Percentiles rank a stretch among this genome's conserved stretches.
Evolutionary conservation across 37 sponge, comb jelly and placozoan species (phyloP).

Genomic region (Aplysina aerophoba): DNA sequence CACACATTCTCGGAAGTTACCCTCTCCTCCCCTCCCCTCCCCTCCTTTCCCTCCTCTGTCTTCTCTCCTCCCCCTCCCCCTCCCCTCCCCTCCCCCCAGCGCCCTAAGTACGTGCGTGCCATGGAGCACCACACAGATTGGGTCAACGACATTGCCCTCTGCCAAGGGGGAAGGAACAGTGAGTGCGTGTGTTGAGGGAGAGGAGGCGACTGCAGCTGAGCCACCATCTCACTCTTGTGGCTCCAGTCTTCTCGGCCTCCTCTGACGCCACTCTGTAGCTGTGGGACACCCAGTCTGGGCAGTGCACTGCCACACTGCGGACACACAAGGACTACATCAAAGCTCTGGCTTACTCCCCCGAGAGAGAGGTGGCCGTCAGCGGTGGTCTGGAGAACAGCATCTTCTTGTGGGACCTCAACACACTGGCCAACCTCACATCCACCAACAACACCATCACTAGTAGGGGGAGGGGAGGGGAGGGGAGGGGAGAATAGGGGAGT

Average conservation of each 20-base stretch:
- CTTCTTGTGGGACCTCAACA: slow-evolving; percentile 89
- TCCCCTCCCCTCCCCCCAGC: background rate
- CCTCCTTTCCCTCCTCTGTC: no score
- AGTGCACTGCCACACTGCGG: slow-evolving; percentile 77
- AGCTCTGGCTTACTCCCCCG: slow-evolving; percentile 81
- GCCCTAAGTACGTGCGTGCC: slow-evolving; percentile 28
- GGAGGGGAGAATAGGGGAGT: background rate
- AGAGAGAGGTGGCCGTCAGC: slow-evolving; percentile 75
- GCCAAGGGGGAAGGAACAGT: slow-evolving; percentile 56
- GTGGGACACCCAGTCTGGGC: slow-evolving; percentile 77
- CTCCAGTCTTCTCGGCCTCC: slow-evolving; percentile 91
- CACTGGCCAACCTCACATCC: slow-evolving; percentile 77
- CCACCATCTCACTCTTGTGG: no score
- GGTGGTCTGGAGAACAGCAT: slow-evolving; percentile 88
- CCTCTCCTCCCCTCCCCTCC: no score
- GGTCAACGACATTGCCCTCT: slow-evolving; percentile 93
- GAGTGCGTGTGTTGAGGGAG: slow-evolving; percentile 3
- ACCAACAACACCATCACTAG: slow-evolving; percentile 87
- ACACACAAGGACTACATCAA: slow-evolving; percentile 93
- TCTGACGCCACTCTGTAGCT: slow-evolving; percentile 92
- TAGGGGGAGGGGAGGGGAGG: slow-evolving; percentile 34
- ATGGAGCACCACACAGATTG: slow-evolving; percentile 98
- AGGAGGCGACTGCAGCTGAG: background rate
- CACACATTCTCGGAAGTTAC: no score
- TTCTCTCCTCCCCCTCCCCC: background rate